Evolutionary conservation across 2,888 invertebrate genomes (phyloP), one percentile per base, ranked within the genome.

Genomic region (Bellardia pandia): DNA sequence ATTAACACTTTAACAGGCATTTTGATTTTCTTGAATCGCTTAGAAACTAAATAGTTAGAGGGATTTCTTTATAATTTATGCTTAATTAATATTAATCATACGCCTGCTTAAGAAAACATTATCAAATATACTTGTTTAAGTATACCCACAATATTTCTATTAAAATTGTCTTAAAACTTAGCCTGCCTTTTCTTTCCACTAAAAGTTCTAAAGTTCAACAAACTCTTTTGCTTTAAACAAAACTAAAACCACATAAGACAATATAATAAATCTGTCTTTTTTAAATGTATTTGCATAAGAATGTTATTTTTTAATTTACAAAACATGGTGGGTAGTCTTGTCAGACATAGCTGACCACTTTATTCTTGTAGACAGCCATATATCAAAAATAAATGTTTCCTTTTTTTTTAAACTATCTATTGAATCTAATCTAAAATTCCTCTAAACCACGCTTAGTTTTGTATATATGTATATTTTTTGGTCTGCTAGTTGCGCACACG

Each of bases 361-460:
- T 71, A 23, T 81, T 58, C 33, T 48, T 9, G 16, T 23, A 48
- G 48, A 75, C 81, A 48, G 30, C 9, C 37, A 42, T 69, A 42
- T 51, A 69, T 69, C 68, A 82, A 51, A 60, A 37, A 48, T 16
- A 30, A n/a, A n/a, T 42, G 7, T 42, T 77, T 60, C 66, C n/a
- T 8, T 5, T 42, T 16, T 23, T 37, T 30, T 30, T 42, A 13
- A 33, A 60, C 7, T 11, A 74, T 74, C 40, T 58, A 16, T 69
- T 53, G 30, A 62, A 83, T 83, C 76, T 76, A 37, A 83, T 83
- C 82, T 69, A 30, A 42, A 58, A 23, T 69, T 75, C 75, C 68
- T 60, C 16, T 33, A 16, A 51, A 60, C 74, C 82, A 82, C 75
- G 58, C 68, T 75, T 68, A 30, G 11, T 23, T 30, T 40, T 51